These are phyloP conservation scores for Drosophila neocordata DNA, from an alignment of 1,140 invertebrate genomes.

Conservation along the genomic window DNA sequence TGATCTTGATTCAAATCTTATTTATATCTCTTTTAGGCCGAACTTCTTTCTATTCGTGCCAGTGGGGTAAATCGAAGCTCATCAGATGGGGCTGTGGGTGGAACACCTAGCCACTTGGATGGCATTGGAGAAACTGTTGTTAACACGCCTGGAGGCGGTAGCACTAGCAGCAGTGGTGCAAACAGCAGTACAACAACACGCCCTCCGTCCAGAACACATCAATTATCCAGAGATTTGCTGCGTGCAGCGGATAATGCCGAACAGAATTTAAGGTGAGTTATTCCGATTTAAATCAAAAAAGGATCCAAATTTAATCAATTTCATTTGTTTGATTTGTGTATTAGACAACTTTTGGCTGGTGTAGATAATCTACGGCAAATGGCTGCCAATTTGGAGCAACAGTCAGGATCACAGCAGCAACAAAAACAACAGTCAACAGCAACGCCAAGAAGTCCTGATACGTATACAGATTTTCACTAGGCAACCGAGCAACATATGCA, in stretches of 20 bases:
- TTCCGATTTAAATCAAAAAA: neutral
- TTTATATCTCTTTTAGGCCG: conserved; percentile 53
- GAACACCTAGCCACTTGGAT: conserved; percentile 45
- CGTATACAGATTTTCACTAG: conserved; percentile 69
- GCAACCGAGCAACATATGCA: conserved; percentile 25
- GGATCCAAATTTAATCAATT: neutral
- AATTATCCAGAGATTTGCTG: conserved; percentile 84
- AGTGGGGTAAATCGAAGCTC: conserved; percentile 38
- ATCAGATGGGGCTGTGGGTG: conserved; percentile 42
- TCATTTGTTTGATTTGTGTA: conserved; percentile 1
- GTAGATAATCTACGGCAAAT: conserved; percentile 87
- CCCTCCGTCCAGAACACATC: conserved; percentile 73
- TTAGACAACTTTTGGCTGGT: conserved; percentile 86
- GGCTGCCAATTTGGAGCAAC: conserved; percentile 69
- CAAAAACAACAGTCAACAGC: conserved; percentile 38
- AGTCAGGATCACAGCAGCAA: conserved; percentile 40
- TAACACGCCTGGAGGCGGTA: conserved; percentile 29
- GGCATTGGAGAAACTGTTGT: conserved; percentile 33
- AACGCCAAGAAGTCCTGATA: conserved; percentile 65
- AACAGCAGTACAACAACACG: conserved; percentile 43
- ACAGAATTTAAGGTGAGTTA: conserved; percentile 85
- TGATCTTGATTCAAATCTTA: no score
- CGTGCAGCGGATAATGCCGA: conserved; percentile 87
- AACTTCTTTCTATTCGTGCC: conserved; percentile 83
- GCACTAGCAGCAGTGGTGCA: conserved; percentile 56